These are phyloP conservation scores for Trichosurus vulpecula DNA, from an alignment of 2,797 vertebrate genomes.

Conservation along the genomic window DNA sequence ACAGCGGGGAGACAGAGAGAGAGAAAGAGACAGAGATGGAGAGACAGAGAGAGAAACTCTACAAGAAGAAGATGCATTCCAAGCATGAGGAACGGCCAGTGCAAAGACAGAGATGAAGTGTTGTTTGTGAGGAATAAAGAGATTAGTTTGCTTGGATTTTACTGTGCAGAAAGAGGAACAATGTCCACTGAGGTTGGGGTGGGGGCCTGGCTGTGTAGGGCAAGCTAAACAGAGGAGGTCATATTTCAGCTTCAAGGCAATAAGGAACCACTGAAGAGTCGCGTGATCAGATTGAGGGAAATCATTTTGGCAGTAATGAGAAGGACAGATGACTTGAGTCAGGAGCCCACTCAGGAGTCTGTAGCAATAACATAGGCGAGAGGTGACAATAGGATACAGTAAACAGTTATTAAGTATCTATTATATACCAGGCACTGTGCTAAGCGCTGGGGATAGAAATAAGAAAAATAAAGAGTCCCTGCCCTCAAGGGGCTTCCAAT, in stretches of 20 bases:
- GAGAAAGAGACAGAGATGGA: background rate
- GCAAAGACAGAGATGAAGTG: background rate
- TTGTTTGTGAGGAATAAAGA: background rate
- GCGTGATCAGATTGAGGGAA: background rate
- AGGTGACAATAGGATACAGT: background rate
- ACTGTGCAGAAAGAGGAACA: background rate
- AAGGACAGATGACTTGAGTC: background rate
- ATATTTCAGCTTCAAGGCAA: background rate
- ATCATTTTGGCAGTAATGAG: background rate
- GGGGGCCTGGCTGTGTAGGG: background rate
- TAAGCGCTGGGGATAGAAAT: too few relatives aligned
- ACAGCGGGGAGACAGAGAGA: too few relatives aligned
- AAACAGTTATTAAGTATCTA: background rate
- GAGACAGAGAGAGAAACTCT: background rate
- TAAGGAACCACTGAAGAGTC: background rate
- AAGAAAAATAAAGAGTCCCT: too few relatives aligned
- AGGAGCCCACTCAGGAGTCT: background rate
- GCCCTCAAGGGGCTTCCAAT: too few relatives aligned
- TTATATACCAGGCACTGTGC: too few relatives aligned
- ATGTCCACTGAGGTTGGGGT: background rate
- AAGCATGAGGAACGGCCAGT: background rate
- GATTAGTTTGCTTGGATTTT: background rate
- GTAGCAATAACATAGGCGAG: background rate
- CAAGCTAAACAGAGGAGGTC: background rate
- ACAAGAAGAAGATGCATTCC: background rate